Conservation (phyloP, 2,888 invertebrate species). For the Pristionchus arcanus region DNA sequence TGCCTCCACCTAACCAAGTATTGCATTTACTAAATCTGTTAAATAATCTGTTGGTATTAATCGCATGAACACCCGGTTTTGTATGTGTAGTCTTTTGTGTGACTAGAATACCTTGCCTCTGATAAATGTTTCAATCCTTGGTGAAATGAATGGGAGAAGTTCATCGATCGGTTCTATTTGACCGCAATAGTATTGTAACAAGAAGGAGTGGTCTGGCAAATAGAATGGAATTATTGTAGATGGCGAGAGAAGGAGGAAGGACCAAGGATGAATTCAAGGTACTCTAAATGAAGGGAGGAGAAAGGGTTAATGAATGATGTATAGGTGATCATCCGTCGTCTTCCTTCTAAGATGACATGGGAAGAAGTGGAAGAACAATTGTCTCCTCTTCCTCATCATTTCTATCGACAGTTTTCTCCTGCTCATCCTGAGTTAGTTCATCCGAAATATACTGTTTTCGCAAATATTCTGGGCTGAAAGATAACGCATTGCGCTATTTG, state of each 20-base stretch:
- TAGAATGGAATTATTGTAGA: slow-evolving; percentile 15
- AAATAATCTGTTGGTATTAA: slow-evolving; percentile 43
- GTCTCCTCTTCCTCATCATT: slow-evolving; percentile 51
- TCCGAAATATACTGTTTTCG: background rate
- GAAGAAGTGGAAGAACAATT: slow-evolving; percentile 46
- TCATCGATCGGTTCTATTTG: background rate
- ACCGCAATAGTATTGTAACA: slow-evolving; percentile 21
- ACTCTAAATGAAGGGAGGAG: background rate
- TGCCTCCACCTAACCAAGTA: slow-evolving; percentile 27
- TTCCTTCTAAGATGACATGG: slow-evolving; percentile 52
- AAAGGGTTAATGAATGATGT: background rate
- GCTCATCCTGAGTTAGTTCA: slow-evolving; percentile 53
- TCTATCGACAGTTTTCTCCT: slow-evolving; percentile 41
- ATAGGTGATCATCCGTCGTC: slow-evolving; percentile 54
- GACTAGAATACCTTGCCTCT: slow-evolving; percentile 46
- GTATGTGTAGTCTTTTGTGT: background rate
- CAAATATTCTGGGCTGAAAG: background rate
- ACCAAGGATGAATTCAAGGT: slow-evolving; percentile 40
- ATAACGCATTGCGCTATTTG: background rate
- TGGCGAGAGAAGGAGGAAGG: slow-evolving; percentile 46
- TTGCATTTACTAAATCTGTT: slow-evolving; percentile 42
- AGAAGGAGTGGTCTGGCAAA: background rate
- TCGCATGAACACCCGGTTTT: slow-evolving; percentile 26
- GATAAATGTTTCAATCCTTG: slow-evolving; percentile 42
- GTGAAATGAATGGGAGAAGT: background rate